Evolutionary conservation across 2,888 invertebrate species (phyloP).

Genomic region (Nephrocerus scutellatus): DNA sequence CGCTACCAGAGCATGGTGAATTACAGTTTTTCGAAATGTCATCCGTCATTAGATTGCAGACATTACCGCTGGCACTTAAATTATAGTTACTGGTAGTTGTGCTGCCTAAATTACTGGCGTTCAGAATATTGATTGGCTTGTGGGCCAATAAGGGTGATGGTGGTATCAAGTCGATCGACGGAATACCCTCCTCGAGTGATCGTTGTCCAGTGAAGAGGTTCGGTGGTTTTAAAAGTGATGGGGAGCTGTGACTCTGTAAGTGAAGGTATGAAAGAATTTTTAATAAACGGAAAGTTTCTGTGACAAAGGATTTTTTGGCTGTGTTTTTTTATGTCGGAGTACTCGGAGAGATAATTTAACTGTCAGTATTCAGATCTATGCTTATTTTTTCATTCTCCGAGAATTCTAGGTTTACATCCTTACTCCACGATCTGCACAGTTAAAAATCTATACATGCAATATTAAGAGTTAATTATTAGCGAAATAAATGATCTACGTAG

Average conservation of each 20-base stretch:
- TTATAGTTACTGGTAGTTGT: conserved; percentile 28
- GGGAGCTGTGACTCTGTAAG: conserved; percentile 34
- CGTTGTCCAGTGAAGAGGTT: conserved; percentile 41
- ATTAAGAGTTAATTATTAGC: no score
- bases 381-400: no score
- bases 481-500: no score
- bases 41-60: conserved; percentile 38
- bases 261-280: not conserved
- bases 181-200: conserved; percentile 44
- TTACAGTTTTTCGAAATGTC: conserved; percentile 40
- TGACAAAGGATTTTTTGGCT: no score
- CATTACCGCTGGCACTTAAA: conserved; percentile 26
- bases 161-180: conserved; percentile 44
- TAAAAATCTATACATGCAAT: no score
- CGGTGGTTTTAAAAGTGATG: conserved; percentile 44
- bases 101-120: conserved; percentile 41
- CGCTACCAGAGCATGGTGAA: conserved; percentile 25
- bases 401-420: no score
- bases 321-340: no score
- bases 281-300: not conserved
- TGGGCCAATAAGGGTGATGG: conserved; percentile 42
- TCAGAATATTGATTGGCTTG: conserved; percentile 42
- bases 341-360: no score
- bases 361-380: no score
- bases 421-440: no score